A percentile compares a stretch with the other conserved stretches of the same genome.
Evolutionary conservation across 2,113 vertebrate species (phyloP).

Genomic region (Excalfactoria chinensis): DNA sequence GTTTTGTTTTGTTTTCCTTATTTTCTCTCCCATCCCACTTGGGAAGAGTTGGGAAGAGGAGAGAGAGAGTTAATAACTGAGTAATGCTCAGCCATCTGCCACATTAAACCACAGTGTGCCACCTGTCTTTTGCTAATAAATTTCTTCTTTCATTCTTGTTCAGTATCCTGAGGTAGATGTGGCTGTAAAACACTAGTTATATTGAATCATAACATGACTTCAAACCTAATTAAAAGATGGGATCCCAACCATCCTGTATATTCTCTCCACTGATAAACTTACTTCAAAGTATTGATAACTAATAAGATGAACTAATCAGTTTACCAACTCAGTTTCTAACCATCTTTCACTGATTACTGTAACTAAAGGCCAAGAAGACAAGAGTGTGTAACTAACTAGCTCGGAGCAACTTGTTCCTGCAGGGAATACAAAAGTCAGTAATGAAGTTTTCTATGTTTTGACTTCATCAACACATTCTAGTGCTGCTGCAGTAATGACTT

Average conservation of each 20-base stretch:
- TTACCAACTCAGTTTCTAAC: not conserved
- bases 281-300: not conserved
- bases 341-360: not conserved
- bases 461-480: not conserved
- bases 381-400: not conserved
- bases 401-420: not conserved
- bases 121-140: not conserved
- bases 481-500: not conserved
- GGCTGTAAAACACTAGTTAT: not conserved
- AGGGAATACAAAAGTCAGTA: not conserved
- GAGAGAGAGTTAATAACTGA: no score
- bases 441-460: not conserved
- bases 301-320: not conserved
- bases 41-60: no score
- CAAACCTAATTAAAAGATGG: not conserved
- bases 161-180: not conserved
- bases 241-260: not conserved
- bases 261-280: not conserved
- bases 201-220: not conserved
- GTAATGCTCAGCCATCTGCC: no score
- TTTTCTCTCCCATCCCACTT: no score
- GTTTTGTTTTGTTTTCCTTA: no score
- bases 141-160: not conserved
- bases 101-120: no score
- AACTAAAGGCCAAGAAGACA: not conserved